Conservation (phyloP, 2,888 invertebrate genomes). For the Drosophila acutilabella region DNA sequence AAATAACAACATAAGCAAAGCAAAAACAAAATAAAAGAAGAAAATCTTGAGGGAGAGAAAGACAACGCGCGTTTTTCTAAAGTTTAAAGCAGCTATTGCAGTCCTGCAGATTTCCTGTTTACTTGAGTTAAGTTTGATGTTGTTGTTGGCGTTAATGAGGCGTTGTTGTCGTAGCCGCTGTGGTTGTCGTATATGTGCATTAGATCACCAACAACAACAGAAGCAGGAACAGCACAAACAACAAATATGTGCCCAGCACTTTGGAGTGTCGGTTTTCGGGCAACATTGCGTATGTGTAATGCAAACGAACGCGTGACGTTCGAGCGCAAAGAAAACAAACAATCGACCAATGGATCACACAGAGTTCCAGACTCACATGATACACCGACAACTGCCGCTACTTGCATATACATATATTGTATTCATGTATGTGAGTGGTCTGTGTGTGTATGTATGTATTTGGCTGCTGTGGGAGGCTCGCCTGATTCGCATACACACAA, state of each 20-base stretch:
- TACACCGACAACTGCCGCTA: constrained; percentile 22
- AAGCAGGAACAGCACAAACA: constrained; percentile 33
- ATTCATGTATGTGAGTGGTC: neutral
- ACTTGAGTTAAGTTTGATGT: constrained; percentile 41
- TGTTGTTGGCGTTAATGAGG: constrained; percentile 59
- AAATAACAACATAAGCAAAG: constrained; percentile 32
- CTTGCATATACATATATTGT: constrained; percentile 6
- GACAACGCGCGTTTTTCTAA: constrained; percentile 55
- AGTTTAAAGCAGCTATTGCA: constrained; percentile 30
- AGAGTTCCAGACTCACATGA: constrained; percentile 40
- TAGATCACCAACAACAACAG: constrained; percentile 45
- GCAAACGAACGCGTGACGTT: constrained; percentile 66
- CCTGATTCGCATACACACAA: constrained; percentile 37
- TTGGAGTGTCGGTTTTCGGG: constrained; percentile 59
- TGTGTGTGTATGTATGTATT: neutral
- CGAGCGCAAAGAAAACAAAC: constrained; percentile 65
- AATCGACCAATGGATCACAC: constrained; percentile 51
- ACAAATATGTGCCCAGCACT: constrained; percentile 58
- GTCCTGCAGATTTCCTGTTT: constrained; percentile 74
- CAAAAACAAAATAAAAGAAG: neutral
- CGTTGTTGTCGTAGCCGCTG: constrained; percentile 33
- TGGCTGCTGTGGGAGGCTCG: constrained; percentile 62
- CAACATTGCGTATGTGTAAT: constrained; percentile 72
- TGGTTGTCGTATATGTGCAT: constrained; percentile 36
- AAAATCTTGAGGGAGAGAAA: constrained; percentile 4